phyloP scores from a whole-genome alignment of 2,888 invertebrate species.

The Pomacea canaliculata region DNA sequence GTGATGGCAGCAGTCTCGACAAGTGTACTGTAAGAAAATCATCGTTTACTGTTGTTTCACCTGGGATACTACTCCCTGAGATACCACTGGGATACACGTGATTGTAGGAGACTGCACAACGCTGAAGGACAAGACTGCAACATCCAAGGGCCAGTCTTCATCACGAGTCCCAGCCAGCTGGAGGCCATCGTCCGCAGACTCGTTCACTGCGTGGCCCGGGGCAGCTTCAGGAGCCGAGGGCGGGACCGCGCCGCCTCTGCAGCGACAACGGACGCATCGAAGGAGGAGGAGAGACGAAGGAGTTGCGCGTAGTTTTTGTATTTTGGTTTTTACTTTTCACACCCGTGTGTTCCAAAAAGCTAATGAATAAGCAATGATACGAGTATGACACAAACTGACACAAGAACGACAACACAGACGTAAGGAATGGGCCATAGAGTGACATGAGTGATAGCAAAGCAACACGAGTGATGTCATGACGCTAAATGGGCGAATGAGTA shows the following conservation, averaged over 20 bases:
- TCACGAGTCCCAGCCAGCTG: slow-evolving; percentile 46
- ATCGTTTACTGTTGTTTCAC: too few species aligned
- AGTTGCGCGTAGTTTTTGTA: neutral
- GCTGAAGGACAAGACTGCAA: slow-evolving; percentile 39
- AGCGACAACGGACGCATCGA: slow-evolving; percentile 40
- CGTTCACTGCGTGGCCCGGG: slow-evolving; percentile 52
- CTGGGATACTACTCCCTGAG: too few species aligned
- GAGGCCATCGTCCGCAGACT: slow-evolving; percentile 50
- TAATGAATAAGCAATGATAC: neutral
- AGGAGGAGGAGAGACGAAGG: slow-evolving; percentile 38
- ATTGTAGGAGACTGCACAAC: slow-evolving; percentile 29
- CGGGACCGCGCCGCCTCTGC: slow-evolving; percentile 28
- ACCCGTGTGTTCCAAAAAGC: neutral
- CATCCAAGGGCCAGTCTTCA: slow-evolving; percentile 39
- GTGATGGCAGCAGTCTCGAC: too few species aligned
- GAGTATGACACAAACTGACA: too few species aligned
- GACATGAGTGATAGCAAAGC: too few species aligned
- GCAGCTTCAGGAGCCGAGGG: slow-evolving; percentile 36
- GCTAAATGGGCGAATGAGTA: too few species aligned
- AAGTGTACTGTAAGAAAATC: too few species aligned
- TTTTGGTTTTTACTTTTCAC: slow-evolving; percentile 11
- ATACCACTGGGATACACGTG: too few species aligned
- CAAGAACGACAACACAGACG: too few species aligned
- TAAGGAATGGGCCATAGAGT: too few species aligned
- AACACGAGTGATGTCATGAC: too few species aligned